A percentile compares a stretch with the other conserved stretches of the same genome.
Conservation (phyloP, 2,113 vertebrate genomes). For the Apteryx owenii region DNA sequence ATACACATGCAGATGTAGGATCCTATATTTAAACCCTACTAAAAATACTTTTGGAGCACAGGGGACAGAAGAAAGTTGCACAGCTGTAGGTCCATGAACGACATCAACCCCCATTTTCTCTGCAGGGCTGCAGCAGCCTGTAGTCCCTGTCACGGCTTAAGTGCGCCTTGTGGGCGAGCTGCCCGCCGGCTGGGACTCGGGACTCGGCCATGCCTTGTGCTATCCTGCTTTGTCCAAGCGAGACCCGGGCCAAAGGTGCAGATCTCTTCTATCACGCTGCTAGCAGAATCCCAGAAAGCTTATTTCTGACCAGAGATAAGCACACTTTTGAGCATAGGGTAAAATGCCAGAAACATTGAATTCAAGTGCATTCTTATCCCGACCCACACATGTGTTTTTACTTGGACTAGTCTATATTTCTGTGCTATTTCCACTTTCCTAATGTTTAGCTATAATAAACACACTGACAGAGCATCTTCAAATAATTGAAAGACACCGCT, state of each 20-base stretch:
- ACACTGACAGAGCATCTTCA: accelerated
- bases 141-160: background rate
- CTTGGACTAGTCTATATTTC: background rate
- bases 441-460: background rate
- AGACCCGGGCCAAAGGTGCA: background rate
- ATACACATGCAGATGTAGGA: background rate
- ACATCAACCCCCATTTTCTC: background rate
- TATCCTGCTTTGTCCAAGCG: background rate
- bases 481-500: background rate
- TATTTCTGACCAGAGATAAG: background rate
- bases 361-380: background rate
- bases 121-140: background rate
- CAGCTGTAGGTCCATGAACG: background rate
- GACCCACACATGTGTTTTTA: background rate
- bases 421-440: background rate
- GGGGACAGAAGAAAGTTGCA: background rate
- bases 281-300: background rate
- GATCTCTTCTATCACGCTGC: background rate
- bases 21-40: conserved; percentile 42
- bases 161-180: background rate
- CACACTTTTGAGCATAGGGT: background rate
- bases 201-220: background rate
- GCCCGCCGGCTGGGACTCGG: background rate
- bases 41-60: conserved; percentile 20
- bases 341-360: background rate